Conservation (phyloP, 1,140 invertebrate species). For the Bombus difficillimus region DNA sequence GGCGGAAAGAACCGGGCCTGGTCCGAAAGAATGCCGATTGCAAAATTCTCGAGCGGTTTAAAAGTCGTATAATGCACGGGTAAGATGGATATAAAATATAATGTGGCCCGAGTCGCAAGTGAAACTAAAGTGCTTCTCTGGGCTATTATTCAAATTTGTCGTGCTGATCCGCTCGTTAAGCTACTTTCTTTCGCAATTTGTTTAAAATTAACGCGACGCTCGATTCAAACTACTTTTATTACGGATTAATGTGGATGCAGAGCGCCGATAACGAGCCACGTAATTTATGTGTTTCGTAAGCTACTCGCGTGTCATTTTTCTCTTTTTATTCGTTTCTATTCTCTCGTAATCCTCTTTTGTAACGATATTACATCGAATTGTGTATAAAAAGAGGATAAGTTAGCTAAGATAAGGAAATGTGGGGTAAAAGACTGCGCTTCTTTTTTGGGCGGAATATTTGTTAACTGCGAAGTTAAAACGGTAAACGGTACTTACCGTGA, state of each 20-base stretch:
- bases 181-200: constrained; percentile 7
- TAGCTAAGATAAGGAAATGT: too few species aligned
- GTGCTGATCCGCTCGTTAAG: not conserved
- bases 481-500: too few species aligned
- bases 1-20: not conserved
- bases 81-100: not conserved
- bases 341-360: too few species aligned
- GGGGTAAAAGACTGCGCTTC: too few species aligned
- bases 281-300: too few species aligned
- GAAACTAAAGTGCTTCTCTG: not conserved
- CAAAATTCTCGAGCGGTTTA: not conserved
- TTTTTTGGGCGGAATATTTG: too few species aligned
- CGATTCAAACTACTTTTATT: not conserved
- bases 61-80: constrained; percentile 5
- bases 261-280: not conserved
- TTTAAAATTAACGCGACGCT: not conserved
- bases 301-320: too few species aligned
- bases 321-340: too few species aligned
- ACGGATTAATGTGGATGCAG: not conserved
- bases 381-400: too few species aligned
- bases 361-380: too few species aligned
- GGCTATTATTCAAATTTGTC: constrained; percentile 6
- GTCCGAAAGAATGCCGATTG: not conserved
- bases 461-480: too few species aligned
- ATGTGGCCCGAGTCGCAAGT: not conserved